Evolutionary conservation across 2,888 invertebrate species (phyloP).

Genomic region (Drosophila aldrichi): DNA sequence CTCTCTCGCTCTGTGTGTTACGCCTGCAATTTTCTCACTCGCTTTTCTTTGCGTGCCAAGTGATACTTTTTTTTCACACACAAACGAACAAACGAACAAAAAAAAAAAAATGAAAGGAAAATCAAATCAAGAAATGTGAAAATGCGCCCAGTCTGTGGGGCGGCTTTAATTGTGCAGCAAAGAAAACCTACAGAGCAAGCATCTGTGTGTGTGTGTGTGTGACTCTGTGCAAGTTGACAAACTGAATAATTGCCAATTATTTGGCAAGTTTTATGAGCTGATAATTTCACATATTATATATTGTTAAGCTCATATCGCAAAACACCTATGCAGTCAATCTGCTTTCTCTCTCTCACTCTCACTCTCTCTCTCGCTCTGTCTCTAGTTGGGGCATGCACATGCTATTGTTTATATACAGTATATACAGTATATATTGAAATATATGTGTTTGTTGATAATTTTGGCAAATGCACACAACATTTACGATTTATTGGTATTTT

Average conservation of each 20-base stretch:
- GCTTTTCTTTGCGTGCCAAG: slow-evolving; percentile 79
- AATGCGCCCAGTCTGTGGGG: slow-evolving; percentile 35
- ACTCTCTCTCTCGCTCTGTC: neutral
- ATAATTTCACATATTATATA: slow-evolving; percentile 77
- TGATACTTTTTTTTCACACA: slow-evolving; percentile 72
- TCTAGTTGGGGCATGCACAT: slow-evolving; percentile 67
- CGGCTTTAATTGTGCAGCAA: slow-evolving; percentile 70
- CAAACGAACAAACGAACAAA: slow-evolving; percentile 20
- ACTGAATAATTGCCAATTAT: slow-evolving; percentile 80
- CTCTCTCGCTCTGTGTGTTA: neutral
- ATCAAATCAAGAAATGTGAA: slow-evolving; percentile 44
- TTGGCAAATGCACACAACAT: slow-evolving; percentile 72
- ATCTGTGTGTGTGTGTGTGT: slow-evolving; percentile 35
- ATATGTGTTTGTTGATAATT: slow-evolving; percentile 38
- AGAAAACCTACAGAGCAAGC: slow-evolving; percentile 52
- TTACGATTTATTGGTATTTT: slow-evolving; percentile 74
- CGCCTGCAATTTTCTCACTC: slow-evolving; percentile 71
- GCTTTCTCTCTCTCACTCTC: slow-evolving; percentile 12
- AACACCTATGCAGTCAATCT: slow-evolving; percentile 45
- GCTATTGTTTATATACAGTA: slow-evolving; percentile 61
- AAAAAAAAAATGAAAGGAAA: slow-evolving; percentile 2
- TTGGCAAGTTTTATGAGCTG: slow-evolving; percentile 77
- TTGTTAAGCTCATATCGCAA: slow-evolving; percentile 60
- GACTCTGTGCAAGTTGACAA: slow-evolving; percentile 65
- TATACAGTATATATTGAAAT: slow-evolving; percentile 43